A percentile compares a stretch with the other conserved stretches of the same genome.
Evolutionary conservation across 2,797 vertebrate genomes (phyloP).

Genomic region (Clangula hyemalis): DNA sequence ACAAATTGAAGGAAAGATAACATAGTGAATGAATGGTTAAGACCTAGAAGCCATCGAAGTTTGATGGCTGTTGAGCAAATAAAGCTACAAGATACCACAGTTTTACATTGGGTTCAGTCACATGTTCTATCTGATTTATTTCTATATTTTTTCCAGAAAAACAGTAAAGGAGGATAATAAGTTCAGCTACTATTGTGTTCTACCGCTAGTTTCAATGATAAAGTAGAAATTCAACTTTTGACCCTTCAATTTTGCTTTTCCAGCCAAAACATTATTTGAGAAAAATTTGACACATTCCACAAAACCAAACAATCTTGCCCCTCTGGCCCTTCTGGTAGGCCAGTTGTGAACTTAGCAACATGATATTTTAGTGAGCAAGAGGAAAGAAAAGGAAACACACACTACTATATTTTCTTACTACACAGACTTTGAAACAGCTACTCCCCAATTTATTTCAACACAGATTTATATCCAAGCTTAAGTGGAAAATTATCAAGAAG

Average conservation of each 20-base stretch:
- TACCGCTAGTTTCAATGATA: conserved; percentile 47
- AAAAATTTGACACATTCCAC: conserved; percentile 12
- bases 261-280: background rate
- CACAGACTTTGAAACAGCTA: conserved; percentile 57
- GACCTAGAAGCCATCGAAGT: conserved; percentile 54
- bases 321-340: conserved; percentile 7
- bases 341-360: conserved; percentile 12
- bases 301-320: background rate
- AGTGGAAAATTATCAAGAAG: conserved; percentile 39
- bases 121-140: conserved; percentile 68
- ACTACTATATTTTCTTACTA: conserved; percentile 1
- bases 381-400: conserved; percentile 46
- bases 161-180: conserved; percentile 46
- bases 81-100: conserved; percentile 64
- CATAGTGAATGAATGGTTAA: conserved; percentile 57
- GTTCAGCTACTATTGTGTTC: conserved; percentile 49
- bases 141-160: conserved; percentile 42
- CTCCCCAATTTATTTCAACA: conserved; percentile 40
- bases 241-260: conserved; percentile 50
- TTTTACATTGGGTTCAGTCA: conserved; percentile 70
- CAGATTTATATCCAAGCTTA: conserved; percentile 25
- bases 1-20: conserved; percentile 59
- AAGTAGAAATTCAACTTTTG: conserved; percentile 65
- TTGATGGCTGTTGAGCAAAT: conserved; percentile 74
- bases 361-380: background rate